phyloP scores from a whole-genome alignment of 2,797 vertebrate genomes.

The Malurus splendens region DNA sequence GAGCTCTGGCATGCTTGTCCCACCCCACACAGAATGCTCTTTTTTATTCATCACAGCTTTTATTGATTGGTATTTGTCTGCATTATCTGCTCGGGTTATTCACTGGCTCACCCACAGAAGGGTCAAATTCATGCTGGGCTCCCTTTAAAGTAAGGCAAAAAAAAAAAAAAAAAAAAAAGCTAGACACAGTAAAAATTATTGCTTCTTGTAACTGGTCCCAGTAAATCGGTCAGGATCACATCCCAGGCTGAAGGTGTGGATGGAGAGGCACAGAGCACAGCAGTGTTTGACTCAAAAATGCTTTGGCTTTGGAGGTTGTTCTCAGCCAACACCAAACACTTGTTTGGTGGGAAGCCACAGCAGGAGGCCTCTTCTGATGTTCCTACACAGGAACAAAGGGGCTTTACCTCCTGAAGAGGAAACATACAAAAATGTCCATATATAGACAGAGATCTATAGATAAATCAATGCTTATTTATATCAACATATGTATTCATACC shows the following conservation, averaged over 20 bases:
- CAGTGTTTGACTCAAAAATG: not conserved
- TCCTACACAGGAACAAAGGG: not conserved
- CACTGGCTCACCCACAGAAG: not conserved
- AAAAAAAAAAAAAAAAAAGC: not conserved
- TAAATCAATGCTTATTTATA: fast-evolving
- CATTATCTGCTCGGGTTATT: not conserved
- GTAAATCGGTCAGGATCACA: not conserved
- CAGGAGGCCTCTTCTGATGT: not conserved
- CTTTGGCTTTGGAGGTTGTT: not conserved
- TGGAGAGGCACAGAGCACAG: not conserved
- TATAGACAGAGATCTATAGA: not conserved
- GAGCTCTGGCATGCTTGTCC: not conserved
- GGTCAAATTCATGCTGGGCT: not conserved
- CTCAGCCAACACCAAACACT: not conserved
- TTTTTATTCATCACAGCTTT: not conserved
- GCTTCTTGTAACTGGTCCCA: not conserved
- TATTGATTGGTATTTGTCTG: slow-evolving; percentile 26
- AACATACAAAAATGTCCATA: not conserved
- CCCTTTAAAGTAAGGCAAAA: not conserved
- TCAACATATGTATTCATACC: not conserved
- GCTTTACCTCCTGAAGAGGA: not conserved
- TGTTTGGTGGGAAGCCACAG: not conserved
- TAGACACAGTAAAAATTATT: not conserved
- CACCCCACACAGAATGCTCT: not conserved
- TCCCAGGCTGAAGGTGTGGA: not conserved